Percentiles rank a stretch among this genome's conserved stretches.
These are phyloP conservation scores for Eueremaeus valkanovi DNA, from an alignment of 2,888 invertebrate genomes.

Conservation along the genomic window DNA sequence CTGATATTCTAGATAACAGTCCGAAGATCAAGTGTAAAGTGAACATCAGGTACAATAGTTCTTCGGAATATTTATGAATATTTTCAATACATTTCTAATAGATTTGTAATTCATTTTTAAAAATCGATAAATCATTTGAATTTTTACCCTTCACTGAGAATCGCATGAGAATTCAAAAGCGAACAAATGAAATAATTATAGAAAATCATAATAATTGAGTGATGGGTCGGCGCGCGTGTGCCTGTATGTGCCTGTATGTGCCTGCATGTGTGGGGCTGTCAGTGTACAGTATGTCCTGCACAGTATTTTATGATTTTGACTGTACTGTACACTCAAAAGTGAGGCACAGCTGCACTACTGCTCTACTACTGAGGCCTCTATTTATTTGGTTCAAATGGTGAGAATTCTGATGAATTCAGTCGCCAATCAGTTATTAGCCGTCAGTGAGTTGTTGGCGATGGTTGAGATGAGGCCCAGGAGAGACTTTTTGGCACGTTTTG, in stretches of 20 bases:
- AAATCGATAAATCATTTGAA: neutral
- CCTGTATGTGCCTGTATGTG: neutral
- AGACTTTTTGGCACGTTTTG: conserved; percentile 27
- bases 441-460: neutral
- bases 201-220: conserved; percentile 21
- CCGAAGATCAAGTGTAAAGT: no score
- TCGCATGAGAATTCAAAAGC: neutral
- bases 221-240: conserved; percentile 11
- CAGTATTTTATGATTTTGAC: conserved; percentile 14
- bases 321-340: neutral
- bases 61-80: no score
- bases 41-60: no score
- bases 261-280: neutral
- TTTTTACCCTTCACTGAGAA: neutral
- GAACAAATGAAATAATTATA: conserved; percentile 14
- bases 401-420: conserved; percentile 26
- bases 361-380: neutral
- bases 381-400: neutral
- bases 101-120: neutral
- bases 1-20: no score
- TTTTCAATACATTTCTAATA: no score
- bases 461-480: conserved; percentile 20
- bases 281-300: neutral
- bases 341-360: conserved; percentile 3
- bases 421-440: conserved; percentile 25